Evolutionary conservation across 2,797 vertebrate species (phyloP).

Genomic region (Gallirallus australis): DNA sequence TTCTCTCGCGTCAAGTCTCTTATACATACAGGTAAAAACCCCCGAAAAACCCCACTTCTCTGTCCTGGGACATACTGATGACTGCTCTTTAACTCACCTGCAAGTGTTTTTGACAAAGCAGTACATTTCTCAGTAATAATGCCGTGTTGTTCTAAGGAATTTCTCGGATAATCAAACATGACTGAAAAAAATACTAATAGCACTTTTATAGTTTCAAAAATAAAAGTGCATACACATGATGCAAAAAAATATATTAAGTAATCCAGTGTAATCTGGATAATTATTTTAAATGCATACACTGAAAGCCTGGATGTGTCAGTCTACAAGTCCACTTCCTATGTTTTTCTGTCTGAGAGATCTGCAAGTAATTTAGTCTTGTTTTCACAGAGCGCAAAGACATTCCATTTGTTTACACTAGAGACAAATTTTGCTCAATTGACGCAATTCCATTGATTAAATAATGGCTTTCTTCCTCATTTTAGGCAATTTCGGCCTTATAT

Average conservation of each 20-base stretch:
- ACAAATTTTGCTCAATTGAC: conserved; percentile 88
- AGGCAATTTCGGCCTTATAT: conserved; percentile 80
- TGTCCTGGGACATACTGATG: not conserved
- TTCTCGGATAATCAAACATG: not conserved
- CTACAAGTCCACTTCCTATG: conserved; percentile 73
- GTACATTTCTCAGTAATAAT: not conserved
- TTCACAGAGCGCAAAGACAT: conserved; percentile 78
- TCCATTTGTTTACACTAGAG: conserved; percentile 87
- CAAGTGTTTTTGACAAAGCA: not conserved
- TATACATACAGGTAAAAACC: no score
- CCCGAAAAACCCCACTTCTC: not conserved
- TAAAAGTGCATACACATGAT: not conserved
- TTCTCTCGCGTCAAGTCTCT: not conserved
- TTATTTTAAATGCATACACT: conserved; percentile 71
- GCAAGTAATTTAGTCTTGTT: conserved; percentile 85
- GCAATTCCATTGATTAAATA: conserved; percentile 93
- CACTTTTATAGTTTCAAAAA: not conserved
- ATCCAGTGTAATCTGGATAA: conserved; percentile 73
- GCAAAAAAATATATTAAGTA: conserved; percentile 52
- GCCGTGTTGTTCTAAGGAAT: not conserved
- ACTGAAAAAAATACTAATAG: not conserved
- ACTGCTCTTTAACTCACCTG: not conserved
- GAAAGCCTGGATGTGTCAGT: conserved; percentile 71
- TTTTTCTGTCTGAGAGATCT: conserved; percentile 76
- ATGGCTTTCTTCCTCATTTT: conserved; percentile 88